Evolutionary conservation across 2,888 invertebrate species (phyloP).

Genomic region (Clepsis dumicolana): DNA sequence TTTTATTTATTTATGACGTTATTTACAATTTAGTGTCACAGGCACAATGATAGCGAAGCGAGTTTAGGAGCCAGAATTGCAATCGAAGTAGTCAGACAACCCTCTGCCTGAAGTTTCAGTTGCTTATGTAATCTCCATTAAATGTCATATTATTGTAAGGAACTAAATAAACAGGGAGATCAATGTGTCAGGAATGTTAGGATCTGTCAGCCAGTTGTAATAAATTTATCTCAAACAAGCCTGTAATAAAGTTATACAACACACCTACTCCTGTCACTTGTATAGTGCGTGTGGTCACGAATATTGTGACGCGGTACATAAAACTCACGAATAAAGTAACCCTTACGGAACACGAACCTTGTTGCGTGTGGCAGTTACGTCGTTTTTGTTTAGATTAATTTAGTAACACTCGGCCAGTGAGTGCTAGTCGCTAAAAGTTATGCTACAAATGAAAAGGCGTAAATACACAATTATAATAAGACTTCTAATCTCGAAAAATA

Average conservation of each 20-base stretch:
- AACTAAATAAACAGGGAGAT: neutral
- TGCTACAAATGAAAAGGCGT: neutral
- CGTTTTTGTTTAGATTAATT: neutral
- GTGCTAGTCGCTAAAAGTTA: neutral
- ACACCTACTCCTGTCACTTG: constrained; percentile 21
- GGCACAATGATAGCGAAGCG: too few species aligned
- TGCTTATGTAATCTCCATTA: neutral
- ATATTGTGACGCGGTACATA: constrained; percentile 33
- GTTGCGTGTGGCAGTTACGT: neutral
- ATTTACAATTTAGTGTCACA: too few species aligned
- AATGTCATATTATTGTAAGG: neutral
- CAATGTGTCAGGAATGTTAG: neutral
- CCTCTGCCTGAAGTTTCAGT: too few species aligned
- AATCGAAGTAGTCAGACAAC: too few species aligned
- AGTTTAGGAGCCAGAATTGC: too few species aligned
- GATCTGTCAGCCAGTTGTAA: constrained; percentile 10
- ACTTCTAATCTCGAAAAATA: neutral
- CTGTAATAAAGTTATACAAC: constrained; percentile 34
- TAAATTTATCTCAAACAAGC: constrained; percentile 26
- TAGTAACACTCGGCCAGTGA: neutral
- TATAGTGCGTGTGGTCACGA: constrained; percentile 38
- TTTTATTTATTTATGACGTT: too few species aligned
- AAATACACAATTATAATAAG: neutral
- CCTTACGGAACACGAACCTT: neutral
- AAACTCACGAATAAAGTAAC: constrained; percentile 14